These are phyloP conservation scores for Diarsia brunnea DNA, from an alignment of 2,888 invertebrate species.

Conservation along the genomic window DNA sequence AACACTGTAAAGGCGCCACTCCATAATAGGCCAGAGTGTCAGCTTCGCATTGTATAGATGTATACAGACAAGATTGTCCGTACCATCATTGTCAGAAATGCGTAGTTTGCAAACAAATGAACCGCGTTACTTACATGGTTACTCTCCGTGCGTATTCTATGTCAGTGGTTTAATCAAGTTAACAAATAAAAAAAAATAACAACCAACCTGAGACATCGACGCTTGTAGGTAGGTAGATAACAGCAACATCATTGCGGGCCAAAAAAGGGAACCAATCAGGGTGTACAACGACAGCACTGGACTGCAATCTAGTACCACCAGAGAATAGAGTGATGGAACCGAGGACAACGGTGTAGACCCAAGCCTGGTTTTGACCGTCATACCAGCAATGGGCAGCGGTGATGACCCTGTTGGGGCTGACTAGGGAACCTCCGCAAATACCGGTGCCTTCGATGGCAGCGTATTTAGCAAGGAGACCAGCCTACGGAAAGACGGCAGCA, in stretches of 20 bases:
- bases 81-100: neutral
- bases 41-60: neutral
- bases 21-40: neutral
- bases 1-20: neutral
- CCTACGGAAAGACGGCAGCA: conserved; percentile 59
- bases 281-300: conserved; percentile 71
- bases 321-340: conserved; percentile 75
- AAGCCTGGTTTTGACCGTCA: conserved; percentile 76
- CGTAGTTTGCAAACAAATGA: neutral
- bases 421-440: conserved; percentile 77
- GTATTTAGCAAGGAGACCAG: conserved; percentile 68
- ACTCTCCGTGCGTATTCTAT: too few species aligned
- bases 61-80: neutral
- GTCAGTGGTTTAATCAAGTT: neutral
- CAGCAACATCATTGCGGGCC: conserved; percentile 75
- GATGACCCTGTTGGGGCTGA: conserved; percentile 66
- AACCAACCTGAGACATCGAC: conserved; percentile 70
- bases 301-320: conserved; percentile 74
- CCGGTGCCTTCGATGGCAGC: conserved; percentile 51
- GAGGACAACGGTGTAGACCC: conserved; percentile 75
- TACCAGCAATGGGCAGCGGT: conserved; percentile 80
- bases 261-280: conserved; percentile 73
- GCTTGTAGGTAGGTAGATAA: conserved; percentile 71
- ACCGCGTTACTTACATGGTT: neutral
- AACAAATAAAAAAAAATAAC: neutral